Base-by-base conservation (phyloP, 2,113 vertebrate species). In the Tauraco erythrolophus region DNA sequence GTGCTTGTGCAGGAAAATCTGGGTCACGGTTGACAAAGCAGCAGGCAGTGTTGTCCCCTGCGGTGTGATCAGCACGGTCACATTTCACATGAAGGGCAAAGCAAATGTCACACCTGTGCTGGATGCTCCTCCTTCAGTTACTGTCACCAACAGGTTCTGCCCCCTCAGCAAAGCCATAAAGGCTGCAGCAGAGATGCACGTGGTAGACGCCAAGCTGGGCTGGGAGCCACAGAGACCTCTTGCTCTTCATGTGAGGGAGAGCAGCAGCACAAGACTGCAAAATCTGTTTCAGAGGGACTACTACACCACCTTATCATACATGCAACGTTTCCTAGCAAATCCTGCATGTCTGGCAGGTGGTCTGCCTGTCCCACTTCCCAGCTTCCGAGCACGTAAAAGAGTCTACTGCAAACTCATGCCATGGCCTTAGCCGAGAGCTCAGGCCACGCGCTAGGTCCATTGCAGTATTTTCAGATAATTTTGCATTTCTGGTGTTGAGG, bases 1-100 rank as follows among this genome's bases (percentile, higher is more conserved):
- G 88, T 86, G 75, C 65, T n/a, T 4, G 12, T 53, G 75, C 82
- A 88, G 58, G 54, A 53, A 51, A 62, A 95, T 80, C 58, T 94
- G 90, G 92, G 92, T 86, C 97, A 77, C 0, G 6, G 84, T 8
- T 94, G 81, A 31, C 37, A 41, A 53, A 88, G 82, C 90, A 74
- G 95, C 66, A 88, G 76, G 89, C 87, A 86, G 84, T 1, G 7
- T 62, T 39, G 41, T 56, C 48, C 75, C 90, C 87, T n/a, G 84
- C 76, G 68, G 89, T 2, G 11, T 8, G 22, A 85, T 24, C 70
- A 12, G 76, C 70, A 39, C 0, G 8, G 27, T 85, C 92, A 65
- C 88, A 70, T 86, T 65, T 76, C 95, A 58, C 12, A 46, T 0
- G 66, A 95, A 96, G 96, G 96, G 82, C 92, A 96, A 28, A n/a